Conservation (phyloP, 2,888 invertebrate genomes). For the Chrysodeixis includens region DNA sequence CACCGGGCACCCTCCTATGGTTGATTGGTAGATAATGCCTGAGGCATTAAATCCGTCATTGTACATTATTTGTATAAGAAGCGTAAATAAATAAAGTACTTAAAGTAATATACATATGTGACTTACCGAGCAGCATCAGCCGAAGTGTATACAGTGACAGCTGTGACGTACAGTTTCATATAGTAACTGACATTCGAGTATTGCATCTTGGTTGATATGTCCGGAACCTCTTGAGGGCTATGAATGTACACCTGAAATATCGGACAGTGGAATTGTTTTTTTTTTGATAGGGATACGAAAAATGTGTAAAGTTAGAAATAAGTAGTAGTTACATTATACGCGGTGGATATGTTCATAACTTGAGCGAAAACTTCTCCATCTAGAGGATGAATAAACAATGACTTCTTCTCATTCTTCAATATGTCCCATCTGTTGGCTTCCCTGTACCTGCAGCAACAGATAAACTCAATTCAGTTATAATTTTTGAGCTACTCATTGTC, state of each 20-base stretch:
- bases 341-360: conserved; percentile 91
- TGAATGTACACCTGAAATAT: conserved; percentile 89
- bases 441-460: conserved; percentile 85
- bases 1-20: too few species aligned
- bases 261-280: background rate
- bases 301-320: background rate
- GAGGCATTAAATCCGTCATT: too few species aligned
- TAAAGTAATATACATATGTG: too few species aligned
- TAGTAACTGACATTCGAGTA: conserved; percentile 87
- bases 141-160: conserved; percentile 89
- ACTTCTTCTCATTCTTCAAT: conserved; percentile 77
- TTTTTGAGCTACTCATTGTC: too few species aligned
- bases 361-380: conserved; percentile 94
- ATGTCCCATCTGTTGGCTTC: conserved; percentile 87
- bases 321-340: conserved; percentile 89
- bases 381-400: conserved; percentile 91
- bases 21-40: too few species aligned
- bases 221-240: conserved; percentile 91
- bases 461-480: background rate
- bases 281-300: too few species aligned
- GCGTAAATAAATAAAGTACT: too few species aligned
- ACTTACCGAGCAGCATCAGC: conserved; percentile 87
- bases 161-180: conserved; percentile 90
- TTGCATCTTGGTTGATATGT: conserved; percentile 89
- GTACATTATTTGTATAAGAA: too few species aligned